Conservation (phyloP, 2,888 invertebrate genomes). For the Chesias legatella region DNA sequence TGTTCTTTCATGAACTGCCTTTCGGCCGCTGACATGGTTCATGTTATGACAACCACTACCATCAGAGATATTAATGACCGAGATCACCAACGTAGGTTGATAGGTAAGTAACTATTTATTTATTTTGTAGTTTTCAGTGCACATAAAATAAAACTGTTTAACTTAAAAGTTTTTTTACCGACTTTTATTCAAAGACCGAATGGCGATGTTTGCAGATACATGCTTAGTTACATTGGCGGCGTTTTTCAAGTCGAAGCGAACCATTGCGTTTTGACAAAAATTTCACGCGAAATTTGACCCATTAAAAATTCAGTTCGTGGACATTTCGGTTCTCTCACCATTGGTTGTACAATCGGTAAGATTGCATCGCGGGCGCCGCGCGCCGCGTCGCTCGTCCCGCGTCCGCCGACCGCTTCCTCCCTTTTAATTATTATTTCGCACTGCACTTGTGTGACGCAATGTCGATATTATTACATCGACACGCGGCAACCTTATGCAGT, state of each 20-base stretch:
- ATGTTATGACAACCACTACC: too few species aligned
- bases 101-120: too few species aligned
- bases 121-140: too few species aligned
- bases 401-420: constrained; percentile 71
- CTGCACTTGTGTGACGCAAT: constrained; percentile 47
- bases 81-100: too few species aligned
- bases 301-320: constrained; percentile 58
- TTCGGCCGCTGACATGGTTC: too few species aligned
- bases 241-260: constrained; percentile 8
- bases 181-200: constrained; percentile 15
- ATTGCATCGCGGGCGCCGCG: constrained; percentile 69
- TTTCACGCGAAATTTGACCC: constrained; percentile 48
- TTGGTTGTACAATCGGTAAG: constrained; percentile 44
- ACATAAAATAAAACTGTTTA: too few species aligned
- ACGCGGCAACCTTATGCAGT: constrained; percentile 28
- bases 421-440: constrained; percentile 68
- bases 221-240: constrained; percentile 13
- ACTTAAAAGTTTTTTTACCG: too few species aligned
- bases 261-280: constrained; percentile 21
- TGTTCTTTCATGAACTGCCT: too few species aligned
- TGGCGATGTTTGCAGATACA: constrained; percentile 6
- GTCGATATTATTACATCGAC: constrained; percentile 27
- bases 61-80: too few species aligned
- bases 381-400: constrained; percentile 57
- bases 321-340: constrained; percentile 64